Conservation (phyloP, 2,888 invertebrate species). For the Amiota communis region DNA sequence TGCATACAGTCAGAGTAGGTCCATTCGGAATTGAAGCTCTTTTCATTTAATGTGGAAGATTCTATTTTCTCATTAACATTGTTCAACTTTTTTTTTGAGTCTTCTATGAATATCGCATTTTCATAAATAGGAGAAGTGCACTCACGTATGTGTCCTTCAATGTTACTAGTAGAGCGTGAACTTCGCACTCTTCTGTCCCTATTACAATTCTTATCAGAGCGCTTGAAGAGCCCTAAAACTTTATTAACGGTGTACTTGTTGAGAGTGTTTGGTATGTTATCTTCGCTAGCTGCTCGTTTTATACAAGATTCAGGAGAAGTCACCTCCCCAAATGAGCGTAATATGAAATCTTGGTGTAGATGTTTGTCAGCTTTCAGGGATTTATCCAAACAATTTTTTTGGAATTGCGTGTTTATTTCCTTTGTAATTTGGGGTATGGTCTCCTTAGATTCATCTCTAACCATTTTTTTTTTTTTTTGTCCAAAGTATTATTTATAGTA, state of each 20-base stretch:
- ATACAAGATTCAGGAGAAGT: constrained; percentile 79
- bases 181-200: constrained; percentile 69
- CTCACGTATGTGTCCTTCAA: constrained; percentile 67
- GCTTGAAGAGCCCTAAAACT: constrained; percentile 85
- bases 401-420: background rate
- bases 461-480: constrained; percentile 73
- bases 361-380: constrained; percentile 68
- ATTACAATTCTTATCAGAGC: constrained; percentile 78
- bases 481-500: constrained; percentile 64
- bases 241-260: constrained; percentile 82
- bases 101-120: constrained; percentile 53
- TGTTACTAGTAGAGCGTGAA: constrained; percentile 71
- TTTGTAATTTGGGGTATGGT: background rate
- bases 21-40: constrained; percentile 58
- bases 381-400: constrained; percentile 48
- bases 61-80: background rate
- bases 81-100: constrained; percentile 31
- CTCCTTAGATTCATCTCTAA: constrained; percentile 40
- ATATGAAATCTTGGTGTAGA: constrained; percentile 75
- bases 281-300: constrained; percentile 82
- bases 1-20: constrained; percentile 60
- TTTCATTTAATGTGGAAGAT: constrained; percentile 36
- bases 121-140: constrained; percentile 63
- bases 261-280: constrained; percentile 77
- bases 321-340: constrained; percentile 78